These are phyloP conservation scores for Pimephales promelas DNA, from an alignment of 2,113 vertebrate species.

Conservation along the genomic window DNA sequence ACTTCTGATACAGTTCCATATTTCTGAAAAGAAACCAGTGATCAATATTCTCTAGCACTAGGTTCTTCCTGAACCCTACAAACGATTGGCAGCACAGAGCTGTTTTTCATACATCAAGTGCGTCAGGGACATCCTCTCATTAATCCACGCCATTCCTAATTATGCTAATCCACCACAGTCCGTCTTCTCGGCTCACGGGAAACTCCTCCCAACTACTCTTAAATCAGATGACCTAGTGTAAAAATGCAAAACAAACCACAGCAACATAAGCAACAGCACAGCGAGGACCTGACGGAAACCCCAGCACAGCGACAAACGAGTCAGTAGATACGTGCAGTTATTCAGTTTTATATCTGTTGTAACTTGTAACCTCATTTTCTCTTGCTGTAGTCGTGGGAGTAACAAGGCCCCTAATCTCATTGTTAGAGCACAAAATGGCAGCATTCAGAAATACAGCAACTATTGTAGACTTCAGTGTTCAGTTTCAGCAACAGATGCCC, in stretches of 20 bases:
- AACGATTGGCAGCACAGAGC: not conserved
- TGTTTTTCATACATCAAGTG: conserved; percentile 50
- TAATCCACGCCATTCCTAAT: conserved; percentile 68
- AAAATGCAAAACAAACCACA: not conserved
- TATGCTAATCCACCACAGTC: conserved; percentile 64
- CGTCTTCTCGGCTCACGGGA: conserved; percentile 52
- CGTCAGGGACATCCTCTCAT: conserved; percentile 53
- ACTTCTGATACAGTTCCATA: conserved; percentile 5
- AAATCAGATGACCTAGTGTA: conserved; percentile 1
- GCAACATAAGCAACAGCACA: not conserved
- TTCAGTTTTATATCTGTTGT: conserved; percentile 18
- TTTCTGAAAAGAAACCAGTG: not conserved
- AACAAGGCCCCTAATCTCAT: conserved; percentile 43
- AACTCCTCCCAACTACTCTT: not conserved
- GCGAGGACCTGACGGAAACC: not conserved
- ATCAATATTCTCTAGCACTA: not conserved
- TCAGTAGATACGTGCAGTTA: not conserved
- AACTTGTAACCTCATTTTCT: conserved; percentile 29
- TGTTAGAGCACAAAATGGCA: conserved; percentile 20
- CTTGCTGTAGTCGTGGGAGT: conserved; percentile 26
- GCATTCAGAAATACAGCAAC: conserved; percentile 26
- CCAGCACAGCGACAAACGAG: not conserved
- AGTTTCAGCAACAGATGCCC: conserved; percentile 39
- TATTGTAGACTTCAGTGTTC: conserved; percentile 14
- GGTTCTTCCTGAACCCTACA: not conserved